phyloP scores from a whole-genome alignment of 2,113 vertebrate genomes.

The Saccopteryx leptura region DNA sequence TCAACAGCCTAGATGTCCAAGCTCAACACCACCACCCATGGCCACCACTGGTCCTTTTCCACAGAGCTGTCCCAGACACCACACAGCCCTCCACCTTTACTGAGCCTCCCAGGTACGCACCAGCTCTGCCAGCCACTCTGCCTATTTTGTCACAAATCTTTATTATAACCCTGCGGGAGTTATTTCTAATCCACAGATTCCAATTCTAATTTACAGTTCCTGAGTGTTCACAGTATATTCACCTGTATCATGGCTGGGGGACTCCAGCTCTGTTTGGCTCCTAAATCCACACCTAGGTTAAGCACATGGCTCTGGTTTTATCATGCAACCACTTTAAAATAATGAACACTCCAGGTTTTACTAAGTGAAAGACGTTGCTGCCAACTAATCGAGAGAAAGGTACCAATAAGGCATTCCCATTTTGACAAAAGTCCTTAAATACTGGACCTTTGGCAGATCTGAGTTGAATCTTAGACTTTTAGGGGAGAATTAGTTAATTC shows the following conservation, averaged over 20 bases:
- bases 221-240: not conserved
- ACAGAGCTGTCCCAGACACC: not conserved
- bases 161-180: not conserved
- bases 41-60: not conserved
- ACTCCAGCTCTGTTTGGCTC: not conserved
- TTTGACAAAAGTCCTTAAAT: constrained; percentile 50
- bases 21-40: not conserved
- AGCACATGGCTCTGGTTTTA: constrained; percentile 43
- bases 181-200: constrained; percentile 56
- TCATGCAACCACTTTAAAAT: constrained; percentile 29
- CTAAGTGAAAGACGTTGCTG: constrained; percentile 26
- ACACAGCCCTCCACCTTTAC: not conserved
- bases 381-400: constrained; percentile 4
- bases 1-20: not conserved
- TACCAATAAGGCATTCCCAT: constrained; percentile 28
- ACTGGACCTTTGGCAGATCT: not conserved
- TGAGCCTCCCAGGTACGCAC: not conserved
- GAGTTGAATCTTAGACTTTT: constrained; percentile 56
- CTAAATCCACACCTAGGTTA: not conserved
- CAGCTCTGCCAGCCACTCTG: not conserved
- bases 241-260: not conserved
- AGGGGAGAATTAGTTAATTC: constrained; percentile 58
- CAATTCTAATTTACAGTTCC: constrained; percentile 53
- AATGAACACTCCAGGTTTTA: constrained; percentile 48
- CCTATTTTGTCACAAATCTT: constrained; percentile 31